A percentile compares a stretch with the other conserved stretches of the same genome.
These are phyloP conservation scores for Melopsittacus undulatus DNA, from an alignment of 2,797 vertebrate species.

Conservation along the genomic window DNA sequence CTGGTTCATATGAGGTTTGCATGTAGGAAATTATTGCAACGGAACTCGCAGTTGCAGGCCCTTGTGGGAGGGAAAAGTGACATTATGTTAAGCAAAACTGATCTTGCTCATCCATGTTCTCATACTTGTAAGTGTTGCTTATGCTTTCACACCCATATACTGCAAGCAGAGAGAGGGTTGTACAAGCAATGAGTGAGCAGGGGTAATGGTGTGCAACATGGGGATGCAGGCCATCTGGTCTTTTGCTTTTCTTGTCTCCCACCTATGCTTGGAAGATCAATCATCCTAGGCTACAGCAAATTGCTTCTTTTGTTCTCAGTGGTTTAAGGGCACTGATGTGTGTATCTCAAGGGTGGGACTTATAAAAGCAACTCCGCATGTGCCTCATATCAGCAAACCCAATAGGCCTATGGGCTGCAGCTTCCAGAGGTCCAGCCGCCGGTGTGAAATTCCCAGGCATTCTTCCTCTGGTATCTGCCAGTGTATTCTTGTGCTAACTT, in stretches of 20 bases:
- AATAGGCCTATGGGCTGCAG: not conserved
- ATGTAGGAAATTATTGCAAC: not conserved
- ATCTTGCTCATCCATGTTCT: not conserved
- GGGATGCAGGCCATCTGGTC: not conserved
- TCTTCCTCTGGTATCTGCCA: not conserved
- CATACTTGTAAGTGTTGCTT: not conserved
- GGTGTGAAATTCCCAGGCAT: not conserved
- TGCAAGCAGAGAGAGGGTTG: not conserved
- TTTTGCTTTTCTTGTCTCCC: not conserved
- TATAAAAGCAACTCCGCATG: not conserved
- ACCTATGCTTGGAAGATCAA: not conserved
- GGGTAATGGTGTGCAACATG: not conserved
- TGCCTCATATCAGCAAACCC: not conserved
- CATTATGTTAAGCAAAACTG: not conserved
- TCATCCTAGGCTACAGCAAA: too few species aligned
- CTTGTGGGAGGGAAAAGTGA: not conserved
- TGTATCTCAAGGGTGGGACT: not conserved
- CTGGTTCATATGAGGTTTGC: fast-evolving
- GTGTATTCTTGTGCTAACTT: not conserved
- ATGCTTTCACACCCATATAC: fast-evolving
- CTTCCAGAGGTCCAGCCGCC: not conserved
- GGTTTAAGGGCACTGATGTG: not conserved
- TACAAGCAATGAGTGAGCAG: too few species aligned
- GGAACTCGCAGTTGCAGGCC: not conserved
- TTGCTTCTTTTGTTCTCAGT: not conserved